Base-by-base conservation (phyloP, 2,888 invertebrate species). In the Dryococelus australis region DNA sequence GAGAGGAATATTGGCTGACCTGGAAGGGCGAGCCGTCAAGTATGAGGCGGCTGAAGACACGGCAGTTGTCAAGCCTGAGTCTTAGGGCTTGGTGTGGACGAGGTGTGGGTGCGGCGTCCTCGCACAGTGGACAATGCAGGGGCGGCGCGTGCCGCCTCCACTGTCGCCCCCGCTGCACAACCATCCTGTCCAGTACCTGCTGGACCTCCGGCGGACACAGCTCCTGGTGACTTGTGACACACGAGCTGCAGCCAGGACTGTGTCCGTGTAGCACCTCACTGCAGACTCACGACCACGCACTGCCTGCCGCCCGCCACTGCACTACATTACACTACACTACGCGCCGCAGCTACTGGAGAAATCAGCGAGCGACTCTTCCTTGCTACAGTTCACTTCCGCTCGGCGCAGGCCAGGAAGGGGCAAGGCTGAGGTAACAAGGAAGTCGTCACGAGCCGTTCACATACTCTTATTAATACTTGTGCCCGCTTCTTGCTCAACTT, bases 11-110 rank as follows among this genome's bases (percentile, higher is more conserved):
- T 35, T 4, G 65, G 13, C 65, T 86, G n/a, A 89, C 89, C 89
- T 89, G 87, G 79, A 89, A 89, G 24, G 88, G 88, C 43, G 85
- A 87, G 53, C 88, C 89, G 51, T 88, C 86, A 20, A 89, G 83
- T n/a, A 43, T 47, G 2, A 89, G 79, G n/a, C 79, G 43, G 27
- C 79, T 80, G 16, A 87, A 35, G 12, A 84, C 79, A 20, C 84
- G 24, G 26, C 87, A 88, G n/a, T 84, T 78, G 78, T 86, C 84
- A 16, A 87, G 86, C 12, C 88, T 79, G 28, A 89, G 86, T 3
- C 81, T 87, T 8, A 88, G 87, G 47, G 28, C 53, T 24, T 20
- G 83, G 28, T 13, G 9, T 8, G 27, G 24, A 24, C 85, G 24
- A 28, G 85, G 65, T 12, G 35, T 28, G 20, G 85, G 78, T 0